phyloP scores from a whole-genome alignment of 2,888 invertebrate genomes.

The Spisula subtruncata region DNA sequence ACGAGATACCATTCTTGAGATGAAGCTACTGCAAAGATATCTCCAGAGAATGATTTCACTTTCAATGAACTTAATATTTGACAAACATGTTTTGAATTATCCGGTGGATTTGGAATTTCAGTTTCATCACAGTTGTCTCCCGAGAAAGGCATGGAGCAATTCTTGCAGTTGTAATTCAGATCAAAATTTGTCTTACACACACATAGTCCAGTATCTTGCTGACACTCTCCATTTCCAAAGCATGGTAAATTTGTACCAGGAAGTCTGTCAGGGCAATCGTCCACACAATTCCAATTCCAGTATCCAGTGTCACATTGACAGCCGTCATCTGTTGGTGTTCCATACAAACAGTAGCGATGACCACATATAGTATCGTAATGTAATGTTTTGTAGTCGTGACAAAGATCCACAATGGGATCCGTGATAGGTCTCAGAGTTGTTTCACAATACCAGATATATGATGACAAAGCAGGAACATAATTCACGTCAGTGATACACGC shows the following conservation, averaged over 20 bases:
- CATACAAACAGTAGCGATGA: conserved; percentile 55
- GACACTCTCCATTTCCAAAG: conserved; percentile 73
- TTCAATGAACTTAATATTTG: conserved; percentile 51
- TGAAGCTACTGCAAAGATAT: conserved; percentile 32
- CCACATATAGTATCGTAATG: conserved; percentile 72
- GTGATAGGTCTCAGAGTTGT: conserved; percentile 58
- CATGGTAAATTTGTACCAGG: conserved; percentile 55
- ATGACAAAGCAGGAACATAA: conserved; percentile 64
- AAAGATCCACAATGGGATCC: conserved; percentile 69
- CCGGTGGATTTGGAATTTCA: conserved; percentile 47
- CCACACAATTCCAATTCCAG: conserved; percentile 71
- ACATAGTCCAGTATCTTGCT: conserved; percentile 68
- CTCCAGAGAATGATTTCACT: conserved; percentile 40
- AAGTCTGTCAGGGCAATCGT: conserved; percentile 65
- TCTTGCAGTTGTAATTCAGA: conserved; percentile 52
- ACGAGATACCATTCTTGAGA: conserved; percentile 51
- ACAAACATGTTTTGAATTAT: conserved; percentile 33
- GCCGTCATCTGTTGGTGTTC: conserved; percentile 53
- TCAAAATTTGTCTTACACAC: conserved; percentile 59
- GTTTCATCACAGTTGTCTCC: conserved; percentile 72
- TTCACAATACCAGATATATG: conserved; percentile 71
- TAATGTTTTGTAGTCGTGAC: conserved; percentile 63
- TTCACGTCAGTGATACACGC: conserved; percentile 52
- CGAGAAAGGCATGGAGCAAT: conserved; percentile 56
- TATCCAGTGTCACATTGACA: conserved; percentile 71